Evolutionary conservation across 2,888 invertebrate genomes (phyloP).

Genomic region (Agrotis ipsilon): DNA sequence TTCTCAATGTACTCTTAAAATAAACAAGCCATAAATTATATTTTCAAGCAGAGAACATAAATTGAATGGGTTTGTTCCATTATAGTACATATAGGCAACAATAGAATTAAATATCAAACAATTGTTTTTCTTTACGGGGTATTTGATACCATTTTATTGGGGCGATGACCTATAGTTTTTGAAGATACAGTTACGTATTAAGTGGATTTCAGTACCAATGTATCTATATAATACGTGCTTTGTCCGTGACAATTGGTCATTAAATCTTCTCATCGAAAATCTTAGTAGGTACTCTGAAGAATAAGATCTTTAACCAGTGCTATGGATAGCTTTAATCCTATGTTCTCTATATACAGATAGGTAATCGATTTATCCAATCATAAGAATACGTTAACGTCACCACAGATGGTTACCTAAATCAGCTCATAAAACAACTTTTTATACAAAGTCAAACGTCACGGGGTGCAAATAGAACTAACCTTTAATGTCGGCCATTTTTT

Average conservation of each 20-base stretch:
- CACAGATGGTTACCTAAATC: background rate
- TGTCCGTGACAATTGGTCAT: too few relatives aligned
- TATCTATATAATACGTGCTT: too few relatives aligned
- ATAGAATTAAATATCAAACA: background rate
- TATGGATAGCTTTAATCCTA: too few relatives aligned
- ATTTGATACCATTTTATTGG: background rate
- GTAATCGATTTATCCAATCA: background rate
- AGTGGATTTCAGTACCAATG: background rate
- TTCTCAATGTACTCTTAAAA: slow-evolving; percentile 59
- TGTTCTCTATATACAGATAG: background rate
- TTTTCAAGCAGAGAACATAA: slow-evolving; percentile 3
- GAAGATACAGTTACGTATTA: background rate
- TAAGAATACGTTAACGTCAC: background rate
- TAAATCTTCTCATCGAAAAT: too few relatives aligned
- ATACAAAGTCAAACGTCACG: slow-evolving; percentile 21
- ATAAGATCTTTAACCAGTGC: too few relatives aligned
- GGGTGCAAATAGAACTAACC: slow-evolving; percentile 3
- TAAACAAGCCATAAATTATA: slow-evolving; percentile 56
- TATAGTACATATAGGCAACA: background rate
- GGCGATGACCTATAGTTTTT: background rate
- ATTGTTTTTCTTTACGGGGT: background rate
- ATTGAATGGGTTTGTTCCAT: slow-evolving; percentile 10
- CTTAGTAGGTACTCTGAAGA: too few relatives aligned
- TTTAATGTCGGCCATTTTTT: slow-evolving; percentile 43
- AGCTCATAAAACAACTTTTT: background rate